Evolutionary conservation across 2,797 vertebrate genomes (phyloP).

Genomic region (Lerista edwardsae): DNA sequence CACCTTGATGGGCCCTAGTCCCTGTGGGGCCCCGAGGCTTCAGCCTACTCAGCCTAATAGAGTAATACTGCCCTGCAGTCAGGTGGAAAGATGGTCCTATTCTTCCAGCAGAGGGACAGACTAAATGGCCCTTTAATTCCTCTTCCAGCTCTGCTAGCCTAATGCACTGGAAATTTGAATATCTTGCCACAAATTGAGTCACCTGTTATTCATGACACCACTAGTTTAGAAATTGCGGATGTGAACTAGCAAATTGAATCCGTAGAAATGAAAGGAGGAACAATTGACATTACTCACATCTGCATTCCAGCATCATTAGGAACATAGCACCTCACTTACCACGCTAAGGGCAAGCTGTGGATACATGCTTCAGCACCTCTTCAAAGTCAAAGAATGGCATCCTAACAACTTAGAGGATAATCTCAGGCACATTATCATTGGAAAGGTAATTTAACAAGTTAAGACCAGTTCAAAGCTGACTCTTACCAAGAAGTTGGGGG

Average conservation of each 20-base stretch:
- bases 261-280: conserved; percentile 36
- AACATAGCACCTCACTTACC: conserved; percentile 40
- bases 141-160: no score
- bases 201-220: no score
- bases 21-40: no score
- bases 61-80: no score
- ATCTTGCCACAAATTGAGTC: no score
- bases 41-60: no score
- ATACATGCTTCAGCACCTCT: conserved; percentile 58
- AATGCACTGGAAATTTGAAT: no score
- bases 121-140: no score
- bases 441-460: conserved; percentile 70
- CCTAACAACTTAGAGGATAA: conserved; percentile 62
- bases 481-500: neutral
- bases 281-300: conserved; percentile 57
- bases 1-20: no score
- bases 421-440: conserved; percentile 61
- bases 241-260: conserved; percentile 62
- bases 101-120: no score
- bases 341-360: conserved; percentile 55
- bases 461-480: conserved; percentile 71
- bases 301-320: conserved; percentile 67
- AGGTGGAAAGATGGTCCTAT: no score
- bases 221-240: conserved; percentile 51
- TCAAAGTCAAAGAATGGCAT: conserved; percentile 52